Base-by-base conservation (phyloP, 2,797 vertebrate genomes). In the Cirrhinus molitorella region DNA sequence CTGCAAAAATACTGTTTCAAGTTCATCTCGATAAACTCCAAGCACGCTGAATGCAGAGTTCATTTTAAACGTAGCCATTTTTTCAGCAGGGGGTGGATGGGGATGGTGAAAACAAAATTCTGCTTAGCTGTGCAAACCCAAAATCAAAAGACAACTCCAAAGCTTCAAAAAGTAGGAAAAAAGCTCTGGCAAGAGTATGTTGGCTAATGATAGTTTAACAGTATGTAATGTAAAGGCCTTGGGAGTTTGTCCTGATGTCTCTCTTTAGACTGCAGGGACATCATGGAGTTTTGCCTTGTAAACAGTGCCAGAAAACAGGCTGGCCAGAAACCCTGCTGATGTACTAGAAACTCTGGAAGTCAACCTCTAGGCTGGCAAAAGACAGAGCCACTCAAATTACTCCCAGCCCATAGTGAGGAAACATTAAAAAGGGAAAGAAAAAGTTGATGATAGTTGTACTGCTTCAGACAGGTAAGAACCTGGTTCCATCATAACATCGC, bases 141-240 rank as follows among this genome's bases (percentile, higher is more conserved):
- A 72, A 59, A 85, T 76, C 79, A 81, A 81, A 71, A 74, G 43
- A 73, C 59, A 45, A 28, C 45, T 51, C 25, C n/a, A 31, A 65
- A 59, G 14, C 31, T 17, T 7, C 25, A 53, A 76, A 66, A 31
- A 67, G 47, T 17, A 45, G 57, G n/a, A 51, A 23, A 70, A 59
- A 53, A 59, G n/a, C 25, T 45, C 9, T 47, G 28, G n/a, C 14
- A 76, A 53, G 63, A 70, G 40, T 49, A 37, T 68, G 78, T 53
- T 76, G 47, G 49, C 77, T 75, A 85, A 75, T 75, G 70, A 85
- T 37, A 55, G 49, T 67, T 80, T 23, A 66, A 23, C 21, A 16
- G 53, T 53, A 19, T 49, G 34, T 61, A 70, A 28, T 51, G 31
- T 25, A 45, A 16, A 57, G 10, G 9, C 47, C 59, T 66, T 65